These are phyloP conservation scores for Palloptera scutellata DNA, from an alignment of 2,888 invertebrate species.

Conservation along the genomic window DNA sequence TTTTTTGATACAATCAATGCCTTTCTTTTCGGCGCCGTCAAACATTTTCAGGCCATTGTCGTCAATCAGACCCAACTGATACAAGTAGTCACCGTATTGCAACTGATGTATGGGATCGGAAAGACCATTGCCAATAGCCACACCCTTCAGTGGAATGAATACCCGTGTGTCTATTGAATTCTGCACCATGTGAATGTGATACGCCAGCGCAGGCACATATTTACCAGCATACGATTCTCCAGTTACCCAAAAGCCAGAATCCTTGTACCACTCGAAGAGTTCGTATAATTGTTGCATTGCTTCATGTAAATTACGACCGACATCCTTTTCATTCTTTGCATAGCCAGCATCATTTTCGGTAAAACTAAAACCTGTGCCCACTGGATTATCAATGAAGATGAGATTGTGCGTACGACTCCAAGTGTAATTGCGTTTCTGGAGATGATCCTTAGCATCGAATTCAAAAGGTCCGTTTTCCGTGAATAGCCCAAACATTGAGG, in stretches of 20 bases:
- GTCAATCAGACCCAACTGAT: conserved; percentile 75
- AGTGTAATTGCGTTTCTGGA: conserved; percentile 72
- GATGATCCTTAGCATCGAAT: conserved; percentile 64
- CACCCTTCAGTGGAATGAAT: conserved; percentile 62
- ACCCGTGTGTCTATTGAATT: conserved; percentile 50
- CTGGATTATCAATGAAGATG: conserved; percentile 92
- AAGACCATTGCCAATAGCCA: conserved; percentile 79
- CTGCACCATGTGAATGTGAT: conserved; percentile 70
- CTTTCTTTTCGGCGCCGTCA: conserved; percentile 67
- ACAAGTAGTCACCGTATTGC: conserved; percentile 80
- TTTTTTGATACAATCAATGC: conserved; percentile 68
- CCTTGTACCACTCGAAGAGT: conserved; percentile 78
- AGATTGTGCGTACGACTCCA: conserved; percentile 83
- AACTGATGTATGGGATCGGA: conserved; percentile 82
- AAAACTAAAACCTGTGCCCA: conserved; percentile 91
- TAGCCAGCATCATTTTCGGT: conserved; percentile 80
- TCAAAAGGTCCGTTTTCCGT: conserved; percentile 83
- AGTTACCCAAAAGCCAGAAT: conserved; percentile 83
- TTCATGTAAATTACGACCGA: conserved; percentile 80
- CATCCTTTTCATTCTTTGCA: conserved; percentile 79
- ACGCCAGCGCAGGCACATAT: conserved; percentile 76
- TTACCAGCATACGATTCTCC: conserved; percentile 91
- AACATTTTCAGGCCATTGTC: conserved; percentile 69
- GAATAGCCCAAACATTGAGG: conserved; percentile 82
- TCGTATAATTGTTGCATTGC: conserved; percentile 84